These are phyloP conservation scores for Tetranychus piercei DNA, from an alignment of 2,888 invertebrate genomes.

Conservation along the genomic window DNA sequence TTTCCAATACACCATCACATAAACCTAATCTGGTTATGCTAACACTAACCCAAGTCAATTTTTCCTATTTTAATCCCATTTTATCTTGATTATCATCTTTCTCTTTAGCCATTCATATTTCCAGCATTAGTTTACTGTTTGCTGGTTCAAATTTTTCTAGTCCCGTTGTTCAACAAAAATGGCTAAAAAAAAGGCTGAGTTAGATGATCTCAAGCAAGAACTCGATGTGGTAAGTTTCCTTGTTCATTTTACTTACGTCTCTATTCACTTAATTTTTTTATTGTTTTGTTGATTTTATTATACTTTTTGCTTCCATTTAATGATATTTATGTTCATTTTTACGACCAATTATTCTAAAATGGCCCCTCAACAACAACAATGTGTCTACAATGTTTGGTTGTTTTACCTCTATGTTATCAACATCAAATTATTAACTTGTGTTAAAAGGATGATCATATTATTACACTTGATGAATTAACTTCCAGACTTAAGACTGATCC, in stretches of 20 bases:
- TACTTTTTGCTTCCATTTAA: not conserved
- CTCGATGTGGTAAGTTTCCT: conserved; percentile 53
- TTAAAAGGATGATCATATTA: conserved; percentile 70
- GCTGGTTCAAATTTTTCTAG: not conserved
- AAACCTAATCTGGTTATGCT: too few relatives aligned
- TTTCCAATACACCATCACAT: too few relatives aligned
- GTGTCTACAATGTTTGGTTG: not conserved
- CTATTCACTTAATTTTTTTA: not conserved
- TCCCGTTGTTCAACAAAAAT: not conserved
- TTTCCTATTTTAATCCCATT: too few relatives aligned
- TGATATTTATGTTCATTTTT: not conserved
- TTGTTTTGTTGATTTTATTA: not conserved
- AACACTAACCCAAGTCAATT: too few relatives aligned
- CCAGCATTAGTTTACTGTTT: not conserved
- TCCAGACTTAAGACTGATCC: conserved; percentile 90
- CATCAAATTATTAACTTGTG: not conserved
- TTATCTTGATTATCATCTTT: too few relatives aligned
- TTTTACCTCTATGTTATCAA: not conserved
- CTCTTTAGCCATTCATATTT: too few relatives aligned
- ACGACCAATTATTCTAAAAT: not conserved
- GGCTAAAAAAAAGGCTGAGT: conserved; percentile 41
- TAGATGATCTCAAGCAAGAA: conserved; percentile 97
- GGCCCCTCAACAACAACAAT: not conserved
- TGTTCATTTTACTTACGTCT: not conserved
- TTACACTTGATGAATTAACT: conserved; percentile 88